These are phyloP conservation scores for Coendou prehensilis DNA, from an alignment of 2,797 vertebrate species.

Conservation along the genomic window DNA sequence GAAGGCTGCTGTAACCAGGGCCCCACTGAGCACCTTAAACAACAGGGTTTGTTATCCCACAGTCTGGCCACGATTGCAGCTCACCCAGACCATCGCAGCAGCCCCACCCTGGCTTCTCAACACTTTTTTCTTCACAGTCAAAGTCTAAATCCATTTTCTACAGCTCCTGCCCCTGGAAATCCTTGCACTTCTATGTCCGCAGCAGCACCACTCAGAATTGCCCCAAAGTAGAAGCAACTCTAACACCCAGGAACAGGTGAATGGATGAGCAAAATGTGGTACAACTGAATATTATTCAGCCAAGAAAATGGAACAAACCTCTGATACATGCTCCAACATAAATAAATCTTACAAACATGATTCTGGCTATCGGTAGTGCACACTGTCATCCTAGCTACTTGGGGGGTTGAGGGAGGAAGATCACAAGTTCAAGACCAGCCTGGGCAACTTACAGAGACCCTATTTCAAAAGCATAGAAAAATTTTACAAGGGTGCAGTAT, in stretches of 20 bases:
- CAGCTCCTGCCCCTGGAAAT: neutral
- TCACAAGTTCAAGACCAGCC: neutral
- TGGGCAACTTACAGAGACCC: neutral
- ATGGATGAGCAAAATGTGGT: neutral
- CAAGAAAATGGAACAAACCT: neutral
- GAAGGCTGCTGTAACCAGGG: neutral
- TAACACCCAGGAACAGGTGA: neutral
- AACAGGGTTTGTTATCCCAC: neutral
- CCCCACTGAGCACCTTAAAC: neutral
- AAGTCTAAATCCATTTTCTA: neutral
- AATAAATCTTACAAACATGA: neutral
- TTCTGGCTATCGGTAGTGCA: neutral
- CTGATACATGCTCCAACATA: neutral
- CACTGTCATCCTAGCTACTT: neutral
- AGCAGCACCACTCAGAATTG: neutral
- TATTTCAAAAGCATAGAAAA: neutral
- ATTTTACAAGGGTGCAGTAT: no score
- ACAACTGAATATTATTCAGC: neutral
- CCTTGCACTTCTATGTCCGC: neutral
- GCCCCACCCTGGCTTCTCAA: neutral
- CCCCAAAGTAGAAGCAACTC: neutral
- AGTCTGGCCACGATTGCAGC: accelerated
- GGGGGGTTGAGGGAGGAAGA: neutral
- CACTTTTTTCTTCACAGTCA: neutral
- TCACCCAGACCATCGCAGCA: neutral